Percentiles rank a stretch among this genome's conserved stretches.
Conservation (phyloP, 2,888 invertebrate species). For the Strigamia maritima region DNA sequence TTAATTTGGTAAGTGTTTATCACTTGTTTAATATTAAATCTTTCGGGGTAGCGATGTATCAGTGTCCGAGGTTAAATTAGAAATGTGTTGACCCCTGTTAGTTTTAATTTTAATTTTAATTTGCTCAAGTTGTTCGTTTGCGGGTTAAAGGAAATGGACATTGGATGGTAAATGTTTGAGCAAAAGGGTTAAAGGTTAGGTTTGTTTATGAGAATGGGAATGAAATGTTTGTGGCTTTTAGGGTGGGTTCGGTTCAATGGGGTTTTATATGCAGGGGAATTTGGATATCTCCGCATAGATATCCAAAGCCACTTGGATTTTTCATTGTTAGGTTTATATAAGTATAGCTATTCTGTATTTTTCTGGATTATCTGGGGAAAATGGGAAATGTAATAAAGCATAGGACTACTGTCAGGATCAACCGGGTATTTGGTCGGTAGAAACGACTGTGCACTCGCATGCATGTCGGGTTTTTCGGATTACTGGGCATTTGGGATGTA, state of each 20-base stretch:
- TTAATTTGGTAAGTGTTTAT: constrained; percentile 4
- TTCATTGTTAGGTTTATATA: no score
- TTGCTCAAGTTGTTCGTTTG: neutral
- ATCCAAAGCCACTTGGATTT: no score
- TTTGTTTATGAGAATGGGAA: neutral
- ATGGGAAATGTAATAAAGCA: no score
- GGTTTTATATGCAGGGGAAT: neutral
- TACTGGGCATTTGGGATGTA: no score
- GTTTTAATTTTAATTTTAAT: neutral
- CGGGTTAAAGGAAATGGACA: neutral
- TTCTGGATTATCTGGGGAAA: no score
- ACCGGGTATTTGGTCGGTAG: neutral
- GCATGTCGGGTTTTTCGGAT: no score
- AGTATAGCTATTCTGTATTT: no score
- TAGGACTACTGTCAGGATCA: neutral
- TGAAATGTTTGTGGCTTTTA: neutral
- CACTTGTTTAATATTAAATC: neutral
- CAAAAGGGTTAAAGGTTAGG: neutral
- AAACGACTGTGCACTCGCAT: neutral
- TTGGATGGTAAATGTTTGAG: neutral
- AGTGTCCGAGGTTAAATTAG: neutral
- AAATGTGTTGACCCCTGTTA: neutral
- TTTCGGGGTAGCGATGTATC: neutral
- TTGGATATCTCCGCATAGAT: no score
- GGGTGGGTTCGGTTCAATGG: no score